Conservation (phyloP, 2,888 invertebrate genomes). For the Boloria euphrosyne region DNA sequence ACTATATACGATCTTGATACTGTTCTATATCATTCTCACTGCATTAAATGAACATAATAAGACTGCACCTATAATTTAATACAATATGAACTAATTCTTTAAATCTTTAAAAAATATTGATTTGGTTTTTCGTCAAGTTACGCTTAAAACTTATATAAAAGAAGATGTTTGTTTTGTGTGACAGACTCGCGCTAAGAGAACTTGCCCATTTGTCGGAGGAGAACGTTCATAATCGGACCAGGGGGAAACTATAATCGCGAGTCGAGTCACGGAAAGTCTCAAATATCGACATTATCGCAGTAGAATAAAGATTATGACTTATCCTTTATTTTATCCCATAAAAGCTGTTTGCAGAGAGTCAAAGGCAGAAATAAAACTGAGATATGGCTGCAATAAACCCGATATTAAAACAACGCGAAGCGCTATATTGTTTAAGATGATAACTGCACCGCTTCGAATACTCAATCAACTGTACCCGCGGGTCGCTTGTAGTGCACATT, state of each 20-base stretch:
- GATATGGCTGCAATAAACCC: slow-evolving; percentile 34
- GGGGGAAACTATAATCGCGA: slow-evolving; percentile 2
- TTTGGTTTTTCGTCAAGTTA: too few species aligned
- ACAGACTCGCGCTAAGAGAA: too few species aligned
- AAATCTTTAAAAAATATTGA: too few species aligned
- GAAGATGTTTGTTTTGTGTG: too few species aligned
- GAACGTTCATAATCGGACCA: not conserved
- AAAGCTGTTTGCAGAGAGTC: slow-evolving; percentile 11
- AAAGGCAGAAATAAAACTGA: slow-evolving; percentile 29
- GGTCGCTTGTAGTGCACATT: not conserved
- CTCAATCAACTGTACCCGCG: not conserved
- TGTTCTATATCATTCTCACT: too few species aligned
- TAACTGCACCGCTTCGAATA: slow-evolving; percentile 5
- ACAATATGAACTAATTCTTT: too few species aligned
- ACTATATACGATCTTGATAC: too few species aligned
- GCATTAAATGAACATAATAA: too few species aligned
- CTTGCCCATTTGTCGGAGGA: not conserved
- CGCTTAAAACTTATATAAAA: too few species aligned
- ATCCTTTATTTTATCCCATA: slow-evolving; percentile 21
- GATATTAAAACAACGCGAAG: slow-evolving; percentile 32
- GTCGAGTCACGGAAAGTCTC: slow-evolving; percentile 20
- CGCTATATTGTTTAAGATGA: slow-evolving; percentile 11
- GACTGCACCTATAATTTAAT: too few species aligned
- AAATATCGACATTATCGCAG: not conserved
- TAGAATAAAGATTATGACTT: slow-evolving; percentile 18